Evolutionary conservation across 30 jellyfish, hydroid and myxozoan species (phyloP).

Genomic region (Hydra vulgaris): DNA sequence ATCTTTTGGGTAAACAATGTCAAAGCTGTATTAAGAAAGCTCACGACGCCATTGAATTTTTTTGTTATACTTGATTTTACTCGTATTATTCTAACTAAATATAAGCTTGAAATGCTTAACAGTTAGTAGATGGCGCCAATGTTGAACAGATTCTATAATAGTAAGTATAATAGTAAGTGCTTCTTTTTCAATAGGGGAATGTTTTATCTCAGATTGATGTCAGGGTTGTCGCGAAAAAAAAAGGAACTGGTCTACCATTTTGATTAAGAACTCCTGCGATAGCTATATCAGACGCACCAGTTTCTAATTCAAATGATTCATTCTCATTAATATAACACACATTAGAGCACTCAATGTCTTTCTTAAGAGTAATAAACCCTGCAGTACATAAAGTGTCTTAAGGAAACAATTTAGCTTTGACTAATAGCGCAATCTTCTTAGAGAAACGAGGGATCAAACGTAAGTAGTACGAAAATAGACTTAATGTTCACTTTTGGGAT

Average conservation of each 20-base stretch:
- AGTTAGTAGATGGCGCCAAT: constrained; percentile 47
- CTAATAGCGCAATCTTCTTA: neutral
- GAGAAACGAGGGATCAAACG: neutral
- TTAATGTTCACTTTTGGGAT: neutral
- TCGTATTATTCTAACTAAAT: constrained; percentile 22
- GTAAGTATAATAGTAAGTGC: constrained; percentile 48
- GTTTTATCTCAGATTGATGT: neutral
- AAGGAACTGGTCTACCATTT: neutral
- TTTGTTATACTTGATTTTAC: constrained; percentile 30
- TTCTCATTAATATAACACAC: neutral
- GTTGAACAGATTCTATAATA: constrained; percentile 39
- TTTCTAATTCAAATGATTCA: neutral
- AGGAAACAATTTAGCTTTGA: neutral
- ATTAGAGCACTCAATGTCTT: neutral
- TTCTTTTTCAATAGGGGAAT: constrained; percentile 18
- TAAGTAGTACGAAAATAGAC: neutral
- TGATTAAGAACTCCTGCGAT: neutral
- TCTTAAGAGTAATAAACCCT: neutral
- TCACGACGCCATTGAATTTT: constrained; percentile 36
- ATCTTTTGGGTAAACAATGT: constrained; percentile 17
- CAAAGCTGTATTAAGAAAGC: constrained; percentile 33
- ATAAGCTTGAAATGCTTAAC: constrained; percentile 57
- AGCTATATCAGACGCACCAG: neutral
- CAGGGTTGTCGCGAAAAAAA: neutral
- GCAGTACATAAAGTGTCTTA: neutral